Evolutionary conservation across 2,113 vertebrate genomes (phyloP).

Genomic region (Murina feae): DNA sequence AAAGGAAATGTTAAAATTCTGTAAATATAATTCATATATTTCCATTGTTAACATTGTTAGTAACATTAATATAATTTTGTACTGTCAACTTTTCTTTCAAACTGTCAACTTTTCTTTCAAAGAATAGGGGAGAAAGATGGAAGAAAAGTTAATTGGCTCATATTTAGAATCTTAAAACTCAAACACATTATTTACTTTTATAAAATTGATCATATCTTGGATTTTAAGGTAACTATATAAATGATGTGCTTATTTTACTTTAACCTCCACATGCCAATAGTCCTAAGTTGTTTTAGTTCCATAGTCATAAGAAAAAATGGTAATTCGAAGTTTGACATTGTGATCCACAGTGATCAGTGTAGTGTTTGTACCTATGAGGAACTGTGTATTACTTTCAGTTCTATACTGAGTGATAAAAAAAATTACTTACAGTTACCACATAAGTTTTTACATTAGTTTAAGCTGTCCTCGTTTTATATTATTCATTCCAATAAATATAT

Average conservation of each 20-base stretch:
- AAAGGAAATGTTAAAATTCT: not conserved
- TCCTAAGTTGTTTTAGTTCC: not conserved
- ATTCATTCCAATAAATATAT: not conserved
- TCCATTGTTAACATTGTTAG: not conserved
- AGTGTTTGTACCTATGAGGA: not conserved
- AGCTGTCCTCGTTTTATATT: not conserved
- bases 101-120: not conserved
- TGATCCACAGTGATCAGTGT: no score
- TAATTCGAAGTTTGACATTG: not conserved
- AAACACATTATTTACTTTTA: not conserved
- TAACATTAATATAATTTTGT: not conserved
- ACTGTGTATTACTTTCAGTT: not conserved
- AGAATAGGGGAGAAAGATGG: not conserved
- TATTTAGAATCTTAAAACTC: conserved; percentile 32
- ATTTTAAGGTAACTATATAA: not conserved
- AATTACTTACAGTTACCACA: not conserved
- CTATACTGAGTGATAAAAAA: not conserved
- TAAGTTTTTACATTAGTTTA: not conserved
- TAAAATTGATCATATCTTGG: not conserved
- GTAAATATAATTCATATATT: not conserved
- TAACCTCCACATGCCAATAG: not conserved
- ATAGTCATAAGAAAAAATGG: not conserved
- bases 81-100: not conserved
- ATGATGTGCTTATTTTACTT: not conserved
- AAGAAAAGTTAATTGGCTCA: conserved; percentile 24